Evolutionary conservation across 2,888 invertebrate species (phyloP).

Genomic region (Hypselothyrea guttata): DNA sequence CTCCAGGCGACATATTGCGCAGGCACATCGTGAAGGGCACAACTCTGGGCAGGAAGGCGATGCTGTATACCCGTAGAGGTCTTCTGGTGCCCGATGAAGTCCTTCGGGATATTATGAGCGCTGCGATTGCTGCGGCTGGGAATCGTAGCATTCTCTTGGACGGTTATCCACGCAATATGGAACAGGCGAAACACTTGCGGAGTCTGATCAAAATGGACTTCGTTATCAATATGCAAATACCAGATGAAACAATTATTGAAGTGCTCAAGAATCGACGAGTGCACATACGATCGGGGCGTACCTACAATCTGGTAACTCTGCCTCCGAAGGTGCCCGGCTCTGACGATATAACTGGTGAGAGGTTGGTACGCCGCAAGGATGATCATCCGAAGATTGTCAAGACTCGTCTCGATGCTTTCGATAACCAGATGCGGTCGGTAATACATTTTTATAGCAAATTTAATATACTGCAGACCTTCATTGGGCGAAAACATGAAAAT

Average conservation of each 20-base stretch:
- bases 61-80: conserved; percentile 10
- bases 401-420: conserved; percentile 20
- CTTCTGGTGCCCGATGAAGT: conserved; percentile 41
- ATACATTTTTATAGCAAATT: conserved; percentile 21
- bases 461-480: conserved; percentile 23
- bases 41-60: conserved; percentile 22
- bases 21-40: conserved; percentile 29
- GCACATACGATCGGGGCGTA: conserved; percentile 41
- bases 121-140: conserved; percentile 6
- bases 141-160: conserved; percentile 33
- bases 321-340: conserved; percentile 21
- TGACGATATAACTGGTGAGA: conserved; percentile 46
- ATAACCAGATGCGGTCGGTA: conserved; percentile 20
- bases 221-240: conserved; percentile 32
- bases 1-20: conserved; percentile 44
- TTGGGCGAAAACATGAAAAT: conserved; percentile 18
- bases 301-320: conserved; percentile 25
- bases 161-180: conserved; percentile 44
- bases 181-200: conserved; percentile 28
- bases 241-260: conserved; percentile 6
- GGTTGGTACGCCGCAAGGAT: conserved; percentile 31
- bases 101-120: conserved; percentile 21
- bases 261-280: conserved; percentile 30
- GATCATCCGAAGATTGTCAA: conserved; percentile 22
- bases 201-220: conserved; percentile 10